Percentiles rank a stretch among this genome's conserved stretches.
Evolutionary conservation across 2,888 invertebrate species (phyloP).

Genomic region (Nomada goodeniana): DNA sequence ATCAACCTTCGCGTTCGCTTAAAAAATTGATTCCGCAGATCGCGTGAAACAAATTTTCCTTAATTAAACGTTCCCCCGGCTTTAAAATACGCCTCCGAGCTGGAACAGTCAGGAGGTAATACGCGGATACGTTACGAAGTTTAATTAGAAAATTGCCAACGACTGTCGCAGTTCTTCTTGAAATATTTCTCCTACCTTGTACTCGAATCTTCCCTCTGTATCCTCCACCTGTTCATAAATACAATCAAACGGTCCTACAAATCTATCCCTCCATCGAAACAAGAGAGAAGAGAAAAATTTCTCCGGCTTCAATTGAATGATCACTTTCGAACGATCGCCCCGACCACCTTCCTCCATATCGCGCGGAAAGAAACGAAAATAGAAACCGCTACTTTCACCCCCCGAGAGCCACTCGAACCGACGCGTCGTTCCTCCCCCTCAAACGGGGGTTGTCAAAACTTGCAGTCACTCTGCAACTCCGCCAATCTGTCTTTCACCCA

Average conservation of each 20-base stretch:
- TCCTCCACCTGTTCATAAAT: background rate
- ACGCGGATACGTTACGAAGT: constrained; percentile 1
- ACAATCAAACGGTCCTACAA: background rate
- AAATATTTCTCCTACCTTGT: background rate
- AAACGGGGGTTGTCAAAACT: background rate
- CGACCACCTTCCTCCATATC: no score
- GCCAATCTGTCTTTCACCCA: background rate
- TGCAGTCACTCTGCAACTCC: constrained; percentile 6
- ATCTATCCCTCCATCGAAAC: background rate
- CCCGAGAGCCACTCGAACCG: background rate
- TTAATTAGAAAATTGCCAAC: constrained; percentile 18
- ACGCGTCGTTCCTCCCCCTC: no score
- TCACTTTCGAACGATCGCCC: no score
- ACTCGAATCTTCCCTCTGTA: background rate
- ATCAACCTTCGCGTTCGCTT: background rate
- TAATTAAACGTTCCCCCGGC: constrained; percentile 18
- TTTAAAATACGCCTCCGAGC: background rate
- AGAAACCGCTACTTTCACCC: background rate
- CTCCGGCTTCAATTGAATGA: no score
- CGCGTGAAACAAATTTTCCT: background rate
- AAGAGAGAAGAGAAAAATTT: background rate
- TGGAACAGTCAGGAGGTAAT: background rate
- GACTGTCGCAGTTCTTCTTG: background rate
- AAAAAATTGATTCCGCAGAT: constrained; percentile 6
- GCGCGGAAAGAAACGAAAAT: background rate